phyloP scores from a whole-genome alignment of 2,888 invertebrate genomes.

The Phania funesta region DNA sequence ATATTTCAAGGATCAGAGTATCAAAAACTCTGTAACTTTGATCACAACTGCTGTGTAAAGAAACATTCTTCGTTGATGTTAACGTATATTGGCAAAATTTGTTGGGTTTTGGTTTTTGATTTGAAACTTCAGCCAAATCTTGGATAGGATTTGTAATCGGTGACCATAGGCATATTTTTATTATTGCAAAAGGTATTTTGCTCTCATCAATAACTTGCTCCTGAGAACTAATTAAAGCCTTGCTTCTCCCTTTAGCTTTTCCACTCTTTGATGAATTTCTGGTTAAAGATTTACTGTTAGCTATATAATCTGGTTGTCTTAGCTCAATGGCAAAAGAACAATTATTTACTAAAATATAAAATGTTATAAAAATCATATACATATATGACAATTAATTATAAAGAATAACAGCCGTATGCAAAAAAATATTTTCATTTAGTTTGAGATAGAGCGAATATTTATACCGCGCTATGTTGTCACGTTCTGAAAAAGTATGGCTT shows the following conservation, averaged over 20 bases:
- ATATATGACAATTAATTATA: background rate
- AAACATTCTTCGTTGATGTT: background rate
- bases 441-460: too few relatives aligned
- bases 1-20: constrained; percentile 47
- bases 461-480: too few relatives aligned
- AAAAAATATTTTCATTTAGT: too few relatives aligned
- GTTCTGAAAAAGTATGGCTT: too few relatives aligned
- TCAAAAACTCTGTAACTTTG: constrained; percentile 60
- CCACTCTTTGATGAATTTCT: background rate
- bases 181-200: constrained; percentile 55
- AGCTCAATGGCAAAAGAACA: constrained; percentile 65
- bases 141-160: constrained; percentile 57
- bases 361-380: background rate
- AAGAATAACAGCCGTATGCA: too few relatives aligned
- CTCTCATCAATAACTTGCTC: background rate
- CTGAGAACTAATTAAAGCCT: background rate
- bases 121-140: background rate
- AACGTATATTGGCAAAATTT: constrained; percentile 27
- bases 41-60: background rate
- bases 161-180: constrained; percentile 57
- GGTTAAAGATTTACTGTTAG: background rate
- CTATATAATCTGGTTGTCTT: constrained; percentile 23
- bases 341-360: constrained; percentile 47
- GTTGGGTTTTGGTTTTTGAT: constrained; percentile 7
- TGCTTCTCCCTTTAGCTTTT: constrained; percentile 1